These are phyloP conservation scores for Smittia aterrima DNA, from an alignment of 2,888 invertebrate genomes.

Conservation along the genomic window DNA sequence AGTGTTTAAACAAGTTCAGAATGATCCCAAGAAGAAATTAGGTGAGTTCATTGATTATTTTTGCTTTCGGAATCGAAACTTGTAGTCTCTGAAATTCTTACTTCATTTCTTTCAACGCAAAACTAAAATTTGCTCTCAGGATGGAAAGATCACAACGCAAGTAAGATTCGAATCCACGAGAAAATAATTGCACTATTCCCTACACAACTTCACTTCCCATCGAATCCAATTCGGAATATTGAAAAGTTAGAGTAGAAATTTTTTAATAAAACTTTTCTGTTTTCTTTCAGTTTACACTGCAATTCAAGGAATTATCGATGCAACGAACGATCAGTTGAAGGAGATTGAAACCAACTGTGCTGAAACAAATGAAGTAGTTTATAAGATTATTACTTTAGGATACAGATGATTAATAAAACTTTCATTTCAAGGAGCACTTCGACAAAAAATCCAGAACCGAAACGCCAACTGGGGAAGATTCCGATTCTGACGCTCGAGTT, in stretches of 20 bases:
- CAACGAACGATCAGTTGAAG: conserved; percentile 55
- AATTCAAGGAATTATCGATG: conserved; percentile 55
- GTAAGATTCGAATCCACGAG: conserved; percentile 58
- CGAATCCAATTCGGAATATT: not conserved
- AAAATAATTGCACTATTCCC: not conserved
- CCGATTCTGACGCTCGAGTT: not conserved
- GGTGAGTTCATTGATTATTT: conserved; percentile 4
- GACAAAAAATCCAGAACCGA: not conserved
- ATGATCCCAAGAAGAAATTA: conserved; percentile 26
- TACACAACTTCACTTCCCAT: not conserved
- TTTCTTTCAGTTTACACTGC: conserved; percentile 46
- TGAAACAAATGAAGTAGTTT: conserved; percentile 22
- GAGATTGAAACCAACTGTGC: conserved; percentile 30
- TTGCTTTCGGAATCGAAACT: not conserved
- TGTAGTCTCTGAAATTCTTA: not conserved
- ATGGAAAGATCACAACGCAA: conserved; percentile 73
- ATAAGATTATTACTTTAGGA: not conserved
- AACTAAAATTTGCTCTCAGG: conserved; percentile 55
- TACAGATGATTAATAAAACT: not conserved
- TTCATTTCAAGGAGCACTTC: conserved; percentile 10
- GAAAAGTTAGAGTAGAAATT: not conserved
- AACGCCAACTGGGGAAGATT: not conserved
- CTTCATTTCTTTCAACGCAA: not conserved
- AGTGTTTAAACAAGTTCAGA: conserved; percentile 14
- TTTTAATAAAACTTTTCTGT: not conserved